These are phyloP conservation scores for Aphelinus atriplicis DNA, from an alignment of 1,140 invertebrate species.

Conservation along the genomic window DNA sequence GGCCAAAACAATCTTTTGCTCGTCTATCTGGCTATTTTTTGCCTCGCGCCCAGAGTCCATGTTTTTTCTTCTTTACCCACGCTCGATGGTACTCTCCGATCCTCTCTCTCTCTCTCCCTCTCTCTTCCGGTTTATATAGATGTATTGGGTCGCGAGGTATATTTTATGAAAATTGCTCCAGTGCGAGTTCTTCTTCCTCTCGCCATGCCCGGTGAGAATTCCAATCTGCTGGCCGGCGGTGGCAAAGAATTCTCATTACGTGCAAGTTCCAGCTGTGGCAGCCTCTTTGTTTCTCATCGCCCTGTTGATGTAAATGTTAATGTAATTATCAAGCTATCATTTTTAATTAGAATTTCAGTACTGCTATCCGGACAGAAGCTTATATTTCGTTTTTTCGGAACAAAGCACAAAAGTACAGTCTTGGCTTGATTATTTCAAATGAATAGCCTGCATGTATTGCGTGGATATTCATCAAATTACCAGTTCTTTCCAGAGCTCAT, in stretches of 20 bases:
- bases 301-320: conserved; percentile 11
- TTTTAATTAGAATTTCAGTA: conserved; percentile 25
- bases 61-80: neutral
- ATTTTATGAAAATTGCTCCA: conserved; percentile 37
- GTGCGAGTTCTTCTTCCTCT: neutral
- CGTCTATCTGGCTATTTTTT: neutral
- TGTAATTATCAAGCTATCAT: conserved; percentile 29
- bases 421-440: no score
- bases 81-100: neutral
- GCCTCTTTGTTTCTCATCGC: neutral
- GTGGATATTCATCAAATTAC: no score
- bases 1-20: conserved; percentile 38
- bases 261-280: conserved; percentile 11
- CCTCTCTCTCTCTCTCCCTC: neutral
- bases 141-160: conserved; percentile 15
- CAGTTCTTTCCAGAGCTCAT: no score
- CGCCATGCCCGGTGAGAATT: conserved; percentile 13
- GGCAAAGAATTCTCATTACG: conserved; percentile 38
- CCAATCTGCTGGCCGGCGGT: conserved; percentile 22
- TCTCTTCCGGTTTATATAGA: neutral
- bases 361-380: no score
- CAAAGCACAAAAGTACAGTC: no score
- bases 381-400: no score
- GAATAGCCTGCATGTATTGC: no score
- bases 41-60: no score